Percentiles rank a stretch among this genome's conserved stretches.
Conservation (phyloP, 2,797 vertebrate genomes). For the Bovichtus diacanthus region DNA sequence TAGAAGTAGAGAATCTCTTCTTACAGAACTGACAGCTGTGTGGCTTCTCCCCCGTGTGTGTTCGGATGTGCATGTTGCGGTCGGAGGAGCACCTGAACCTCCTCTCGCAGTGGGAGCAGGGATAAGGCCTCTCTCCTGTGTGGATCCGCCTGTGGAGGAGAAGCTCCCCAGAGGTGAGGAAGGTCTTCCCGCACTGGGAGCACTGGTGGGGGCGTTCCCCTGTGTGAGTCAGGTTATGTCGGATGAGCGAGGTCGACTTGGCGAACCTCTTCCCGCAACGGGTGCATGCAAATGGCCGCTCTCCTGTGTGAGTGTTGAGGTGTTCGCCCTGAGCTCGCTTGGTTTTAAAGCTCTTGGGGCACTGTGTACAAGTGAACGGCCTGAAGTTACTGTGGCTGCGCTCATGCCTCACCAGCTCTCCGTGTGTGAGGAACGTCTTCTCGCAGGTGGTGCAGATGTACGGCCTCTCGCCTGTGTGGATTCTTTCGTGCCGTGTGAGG, state of each 20-base stretch:
- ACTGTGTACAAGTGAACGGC: slow-evolving; percentile 70
- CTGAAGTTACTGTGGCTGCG: slow-evolving; percentile 70
- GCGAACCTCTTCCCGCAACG: slow-evolving; percentile 72
- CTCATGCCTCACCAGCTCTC: slow-evolving; percentile 76
- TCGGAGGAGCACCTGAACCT: slow-evolving; percentile 78
- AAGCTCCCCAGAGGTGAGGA: slow-evolving; percentile 76
- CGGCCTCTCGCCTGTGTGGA: slow-evolving; percentile 73
- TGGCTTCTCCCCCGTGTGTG: slow-evolving; percentile 75
- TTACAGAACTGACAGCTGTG: slow-evolving; percentile 69
- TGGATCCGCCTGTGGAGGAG: slow-evolving; percentile 75
- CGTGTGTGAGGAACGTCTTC: slow-evolving; percentile 75
- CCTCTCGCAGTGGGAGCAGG: slow-evolving; percentile 72
- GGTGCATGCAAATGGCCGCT: slow-evolving; percentile 53
- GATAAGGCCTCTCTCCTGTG: slow-evolving; percentile 76
- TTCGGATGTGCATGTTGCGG: slow-evolving; percentile 71
- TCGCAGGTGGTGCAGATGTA: slow-evolving; percentile 72
- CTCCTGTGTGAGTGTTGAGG: slow-evolving; percentile 69
- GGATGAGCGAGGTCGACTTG: slow-evolving; percentile 71
- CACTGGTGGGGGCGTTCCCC: slow-evolving; percentile 78
- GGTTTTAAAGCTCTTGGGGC: slow-evolving; percentile 77
- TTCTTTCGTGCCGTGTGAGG: slow-evolving; percentile 71
- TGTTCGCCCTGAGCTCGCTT: slow-evolving; percentile 72
- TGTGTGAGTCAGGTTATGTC: slow-evolving; percentile 76
- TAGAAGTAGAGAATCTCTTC: slow-evolving; percentile 68
- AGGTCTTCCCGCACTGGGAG: slow-evolving; percentile 72